Conservation (phyloP, 37 sponge, comb jelly and placozoan species). For the Hexactinellida sp. region DNA sequence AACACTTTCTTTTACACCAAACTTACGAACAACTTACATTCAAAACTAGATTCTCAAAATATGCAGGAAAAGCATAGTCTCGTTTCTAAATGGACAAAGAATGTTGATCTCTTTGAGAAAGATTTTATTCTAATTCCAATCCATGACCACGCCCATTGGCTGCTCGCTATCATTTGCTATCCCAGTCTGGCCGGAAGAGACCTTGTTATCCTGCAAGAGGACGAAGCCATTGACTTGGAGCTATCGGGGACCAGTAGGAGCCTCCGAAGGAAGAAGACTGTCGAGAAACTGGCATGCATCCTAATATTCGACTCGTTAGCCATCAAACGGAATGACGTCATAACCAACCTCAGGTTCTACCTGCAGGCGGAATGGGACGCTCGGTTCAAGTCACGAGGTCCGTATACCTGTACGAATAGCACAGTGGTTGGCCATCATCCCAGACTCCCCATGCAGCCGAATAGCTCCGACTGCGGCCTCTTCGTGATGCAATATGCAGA, state of each 20-base stretch:
- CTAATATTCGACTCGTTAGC: slow-evolving; percentile 50
- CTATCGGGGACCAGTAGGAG: neutral
- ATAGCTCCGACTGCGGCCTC: slow-evolving; percentile 80
- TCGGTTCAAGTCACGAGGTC: neutral
- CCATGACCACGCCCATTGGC: slow-evolving; percentile 56
- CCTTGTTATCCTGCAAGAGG: neutral
- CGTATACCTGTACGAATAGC: neutral
- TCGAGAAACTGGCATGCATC: slow-evolving; percentile 22
- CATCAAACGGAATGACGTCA: slow-evolving; percentile 19
- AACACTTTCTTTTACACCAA: slow-evolving; percentile 6
- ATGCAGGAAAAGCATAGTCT: slow-evolving; percentile 22
- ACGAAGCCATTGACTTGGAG: neutral
- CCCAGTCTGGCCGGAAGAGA: slow-evolving; percentile 39
- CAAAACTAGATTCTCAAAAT: neutral
- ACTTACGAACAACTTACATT: neutral
- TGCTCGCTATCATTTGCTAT: slow-evolving; percentile 54
- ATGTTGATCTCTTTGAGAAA: slow-evolving; percentile 71
- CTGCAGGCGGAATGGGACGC: neutral
- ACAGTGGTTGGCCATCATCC: neutral
- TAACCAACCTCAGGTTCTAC: neutral
- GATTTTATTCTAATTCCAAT: slow-evolving; percentile 60
- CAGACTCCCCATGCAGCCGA: slow-evolving; percentile 64
- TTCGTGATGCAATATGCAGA: slow-evolving; percentile 72
- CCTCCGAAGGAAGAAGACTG: neutral
- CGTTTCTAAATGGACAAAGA: slow-evolving; percentile 71